A percentile compares a stretch with the other conserved stretches of the same genome.
These are phyloP conservation scores for Ladona fulva DNA, from an alignment of 1,140 invertebrate species.

Conservation along the genomic window DNA sequence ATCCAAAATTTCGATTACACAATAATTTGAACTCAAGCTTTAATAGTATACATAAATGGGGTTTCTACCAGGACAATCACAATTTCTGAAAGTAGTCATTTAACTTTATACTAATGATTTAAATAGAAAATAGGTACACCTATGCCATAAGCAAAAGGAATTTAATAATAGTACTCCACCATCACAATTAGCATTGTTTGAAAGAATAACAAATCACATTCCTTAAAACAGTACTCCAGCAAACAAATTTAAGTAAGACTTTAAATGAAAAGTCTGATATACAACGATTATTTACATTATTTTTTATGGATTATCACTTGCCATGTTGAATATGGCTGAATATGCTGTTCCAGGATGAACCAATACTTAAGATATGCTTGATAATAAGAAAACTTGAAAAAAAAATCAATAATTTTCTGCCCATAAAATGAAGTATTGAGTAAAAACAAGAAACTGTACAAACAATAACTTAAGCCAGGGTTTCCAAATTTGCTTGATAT, in stretches of 20 bases:
- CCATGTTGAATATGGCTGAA: neutral
- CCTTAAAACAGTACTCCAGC: no score
- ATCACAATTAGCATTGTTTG: neutral
- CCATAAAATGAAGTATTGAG: neutral
- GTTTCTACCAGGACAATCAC: neutral
- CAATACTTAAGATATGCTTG: neutral
- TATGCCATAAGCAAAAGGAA: neutral
- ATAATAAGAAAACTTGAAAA: neutral
- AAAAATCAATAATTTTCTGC: neutral
- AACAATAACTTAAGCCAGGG: neutral
- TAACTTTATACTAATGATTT: neutral
- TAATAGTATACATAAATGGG: neutral
- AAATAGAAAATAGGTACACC: conserved; percentile 2
- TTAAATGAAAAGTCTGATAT: no score
- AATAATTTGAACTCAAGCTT: neutral
- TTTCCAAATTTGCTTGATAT: no score
- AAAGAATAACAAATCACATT: neutral
- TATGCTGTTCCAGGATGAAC: neutral
- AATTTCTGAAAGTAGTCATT: neutral
- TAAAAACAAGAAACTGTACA: neutral
- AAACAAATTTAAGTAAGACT: no score
- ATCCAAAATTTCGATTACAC: neutral
- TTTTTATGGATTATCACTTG: no score
- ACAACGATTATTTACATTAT: no score
- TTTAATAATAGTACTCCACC: neutral